Evolutionary conservation across 2,113 vertebrate species (phyloP).

Genomic region (Carassius gibelio): DNA sequence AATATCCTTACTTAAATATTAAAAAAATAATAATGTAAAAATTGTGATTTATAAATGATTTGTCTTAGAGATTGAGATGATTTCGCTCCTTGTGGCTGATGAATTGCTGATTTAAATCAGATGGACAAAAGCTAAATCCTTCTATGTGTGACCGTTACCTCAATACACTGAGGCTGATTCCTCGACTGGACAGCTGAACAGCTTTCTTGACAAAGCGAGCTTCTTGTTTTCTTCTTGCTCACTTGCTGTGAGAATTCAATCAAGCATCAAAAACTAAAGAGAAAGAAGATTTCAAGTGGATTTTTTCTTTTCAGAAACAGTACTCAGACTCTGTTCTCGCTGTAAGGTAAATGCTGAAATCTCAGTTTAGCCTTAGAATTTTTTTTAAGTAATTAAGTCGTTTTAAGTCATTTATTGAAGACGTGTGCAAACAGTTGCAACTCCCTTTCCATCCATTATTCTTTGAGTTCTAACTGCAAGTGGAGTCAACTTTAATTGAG

Average conservation of each 20-base stretch:
- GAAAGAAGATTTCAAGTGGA: neutral
- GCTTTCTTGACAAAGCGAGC: neutral
- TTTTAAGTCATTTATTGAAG: neutral
- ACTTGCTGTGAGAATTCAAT: neutral
- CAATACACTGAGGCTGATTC: neutral
- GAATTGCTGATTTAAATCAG: too few species aligned
- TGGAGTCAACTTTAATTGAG: constrained; percentile 40
- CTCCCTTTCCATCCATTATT: neutral
- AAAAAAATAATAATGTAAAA: neutral
- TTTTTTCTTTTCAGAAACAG: neutral
- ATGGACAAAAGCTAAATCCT: neutral
- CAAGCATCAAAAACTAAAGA: neutral
- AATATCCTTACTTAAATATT: neutral
- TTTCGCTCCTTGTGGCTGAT: neutral
- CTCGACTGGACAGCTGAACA: neutral
- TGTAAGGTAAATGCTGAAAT: neutral
- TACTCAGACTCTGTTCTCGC: neutral
- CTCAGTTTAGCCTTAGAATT: neutral
- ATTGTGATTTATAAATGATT: neutral
- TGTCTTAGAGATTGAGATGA: neutral
- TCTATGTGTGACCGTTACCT: neutral
- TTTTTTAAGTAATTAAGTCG: neutral
- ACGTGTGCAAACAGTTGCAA: neutral
- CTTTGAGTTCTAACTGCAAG: constrained; percentile 18
- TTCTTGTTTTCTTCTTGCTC: neutral